Evolutionary conservation across 2,113 vertebrate genomes (phyloP), one percentile per base, ranked within the genome.

Genomic region (Pongo pygmaeus): DNA sequence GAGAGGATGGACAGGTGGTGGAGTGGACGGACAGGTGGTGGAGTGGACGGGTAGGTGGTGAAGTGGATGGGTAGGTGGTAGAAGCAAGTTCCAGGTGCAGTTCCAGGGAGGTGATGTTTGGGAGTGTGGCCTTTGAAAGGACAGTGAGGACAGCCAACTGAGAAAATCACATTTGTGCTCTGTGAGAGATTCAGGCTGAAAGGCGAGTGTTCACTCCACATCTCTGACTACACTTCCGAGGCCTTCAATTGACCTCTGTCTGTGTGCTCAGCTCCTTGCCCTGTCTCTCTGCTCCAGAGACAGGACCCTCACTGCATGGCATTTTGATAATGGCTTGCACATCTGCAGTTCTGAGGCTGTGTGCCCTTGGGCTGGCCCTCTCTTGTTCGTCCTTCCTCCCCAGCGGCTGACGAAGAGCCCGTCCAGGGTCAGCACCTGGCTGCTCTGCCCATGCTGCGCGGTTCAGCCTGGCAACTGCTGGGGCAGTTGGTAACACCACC

Each of bases 381-480:
- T 17, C 16, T 13, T n/a, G 7, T 35, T 8, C 16, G 12, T 69
- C 32, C 6, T 69, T 16, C 32, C 32, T 69, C 14, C 67, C 67
- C 32, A 8, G 67, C 7, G 0, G 30, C 67, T 69, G 67, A 69
- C 17, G 32, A n/a, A 8, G 32, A 18, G 12, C 27, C 61, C 2
- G 2, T 2, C 12, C 61, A 64, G 27, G 5, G 13, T 32, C 61
- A 30, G 12, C 27, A 64, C 61, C 27, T 64, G 61, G 27, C 61
- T 0, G 6, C 30, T 32, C 61, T 1, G 5, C 61, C 61, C 2
- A 0, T 14, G 27, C 27, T 6, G 0, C 12, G 6, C 0, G 27
- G 61, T 64, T 64, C 59, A 30, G 59, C 59, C 59, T 61, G 25
- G 59, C 4, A 6, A 35, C 64, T 35, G 64, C 64, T 69, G 64